Evolutionary conservation across 92 coral and sea anemone species (phyloP), one percentile per base, ranked within the genome.

Genomic region (Epizoanthus scotinus): DNA sequence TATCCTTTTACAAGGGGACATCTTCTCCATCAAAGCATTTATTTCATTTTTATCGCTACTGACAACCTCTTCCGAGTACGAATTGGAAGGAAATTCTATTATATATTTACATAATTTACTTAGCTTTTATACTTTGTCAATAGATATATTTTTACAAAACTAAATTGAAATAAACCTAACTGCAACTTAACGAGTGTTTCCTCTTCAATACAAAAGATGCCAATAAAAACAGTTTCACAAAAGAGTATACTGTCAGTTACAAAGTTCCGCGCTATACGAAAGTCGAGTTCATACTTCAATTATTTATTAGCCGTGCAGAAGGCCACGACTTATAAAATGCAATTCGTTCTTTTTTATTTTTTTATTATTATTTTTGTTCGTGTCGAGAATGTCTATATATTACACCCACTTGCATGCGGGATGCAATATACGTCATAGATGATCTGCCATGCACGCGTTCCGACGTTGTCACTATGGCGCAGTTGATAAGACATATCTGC

Each of bases 101-200:
- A 6, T 25, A 24, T 68, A 68, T 68, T 42, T 68, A 68, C 73
- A 68, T 68, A 68, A 44, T 38, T 68, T 34, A 42, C 73, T 63
- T 63, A 68, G 36, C 54, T 68, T 8, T 38, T 68, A 55, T 38
- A 40, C 73, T 68, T 44, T 38, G 73, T 68, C 44, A 19, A 20
- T 40, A 40, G 44, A 40, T 49, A 38, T 53, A n/a, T 25, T 21
- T 36, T 68, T 42, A 68, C 73, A 68, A 68, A 42, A 68, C 73
- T 20, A 68, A 68, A 38, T 40, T 68, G n/a, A 68, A 68, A 68
- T 68, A 68, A 68, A 68, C 27, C 73, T 40, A 68, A 12, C 19
- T 38, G 53, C 12, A 68, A 20, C 56, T 68, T 68, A 68, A 68
- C 38, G 50, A 63, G 44, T 40, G 40, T 19, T 38, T 38, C 21